Evolutionary conservation across 1,140 invertebrate genomes (phyloP), one percentile per base, ranked within the genome.

Genomic region (Nylanderia fulva): DNA sequence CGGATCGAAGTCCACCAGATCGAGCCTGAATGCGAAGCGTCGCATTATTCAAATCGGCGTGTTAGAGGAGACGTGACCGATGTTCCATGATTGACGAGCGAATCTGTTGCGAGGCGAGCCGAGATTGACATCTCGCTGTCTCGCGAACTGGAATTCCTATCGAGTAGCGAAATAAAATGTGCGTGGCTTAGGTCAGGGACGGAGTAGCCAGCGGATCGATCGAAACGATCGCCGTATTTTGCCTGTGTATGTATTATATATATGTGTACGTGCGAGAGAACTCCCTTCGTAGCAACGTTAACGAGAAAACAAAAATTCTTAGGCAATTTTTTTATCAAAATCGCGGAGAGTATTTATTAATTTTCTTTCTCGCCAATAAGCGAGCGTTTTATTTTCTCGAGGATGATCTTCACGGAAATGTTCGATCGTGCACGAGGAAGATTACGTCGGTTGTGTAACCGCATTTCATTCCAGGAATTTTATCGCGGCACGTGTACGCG

Each of bases 131-230:
- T 80, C 77, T 71, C 48, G 76, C 21, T 68, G n/a, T 66, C n/a
- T n/a, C 60, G 75, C 76, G 18, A 58, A 71, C 77, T 80, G 24
- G 7, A 71, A 80, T 80, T 80, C 52, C 77, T 58, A 56, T n/a
- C n/a, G 58, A 86, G 66, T 86, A 69, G 60, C 72, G 85, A 64
- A 85, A 85, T 86, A 79, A 80, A 86, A 80, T 58, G 64, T 64
- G 54, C 77, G 77, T 60, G 79, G 88, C 84, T 89, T 89, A 90
- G 89, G 89, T 89, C 88, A 87, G 79, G 87, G 82, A 86, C 85
- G 87, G 64, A 29, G 60, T 13, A 29, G 60, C 11, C 45, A 71
- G 66, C 68, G 83, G 72, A 85, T 90, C 86, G 90, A 90, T 90
- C 60, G 52, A 54, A 90, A 90, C 85, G 71, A 82, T 58, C 79